Percentiles rank a stretch among this genome's conserved stretches.
phyloP scores from a whole-genome alignment of 2,797 vertebrate genomes.

The Trachurus trachurus region DNA sequence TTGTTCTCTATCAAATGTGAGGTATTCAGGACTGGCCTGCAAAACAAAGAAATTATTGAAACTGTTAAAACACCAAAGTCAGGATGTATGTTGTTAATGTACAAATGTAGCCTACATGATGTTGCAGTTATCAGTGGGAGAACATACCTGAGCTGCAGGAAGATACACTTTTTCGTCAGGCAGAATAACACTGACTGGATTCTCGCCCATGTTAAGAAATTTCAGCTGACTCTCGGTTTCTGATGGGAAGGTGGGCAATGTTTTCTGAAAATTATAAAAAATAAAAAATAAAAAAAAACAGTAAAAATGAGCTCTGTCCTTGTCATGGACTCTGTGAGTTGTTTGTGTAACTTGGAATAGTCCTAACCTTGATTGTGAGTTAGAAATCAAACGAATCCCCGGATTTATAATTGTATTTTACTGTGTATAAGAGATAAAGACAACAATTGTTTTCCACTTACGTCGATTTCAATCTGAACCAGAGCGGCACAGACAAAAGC shows the following conservation, averaged over 20 bases:
- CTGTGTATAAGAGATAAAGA: neutral
- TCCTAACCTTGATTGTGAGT: neutral
- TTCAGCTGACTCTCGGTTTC: slow-evolving; percentile 88
- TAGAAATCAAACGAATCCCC: neutral
- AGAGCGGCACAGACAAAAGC: slow-evolving; percentile 93
- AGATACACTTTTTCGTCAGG: slow-evolving; percentile 36
- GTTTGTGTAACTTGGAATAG: too few species aligned
- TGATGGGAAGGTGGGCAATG: slow-evolving; percentile 89
- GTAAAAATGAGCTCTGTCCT: neutral
- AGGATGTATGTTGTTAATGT: neutral
- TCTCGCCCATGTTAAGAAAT: slow-evolving; percentile 87
- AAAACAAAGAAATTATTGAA: slow-evolving; percentile 14
- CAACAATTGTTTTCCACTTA: slow-evolving; percentile 82
- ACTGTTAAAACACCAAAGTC: neutral
- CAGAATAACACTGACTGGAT: slow-evolving; percentile 61
- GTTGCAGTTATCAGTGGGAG: neutral
- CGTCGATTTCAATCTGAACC: slow-evolving; percentile 93
- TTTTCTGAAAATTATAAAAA: slow-evolving; percentile 85
- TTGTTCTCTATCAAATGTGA: slow-evolving; percentile 60
- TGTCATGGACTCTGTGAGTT: too few species aligned
- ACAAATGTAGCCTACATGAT: neutral
- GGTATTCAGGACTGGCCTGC: slow-evolving; percentile 78
- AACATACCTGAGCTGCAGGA: slow-evolving; percentile 68
- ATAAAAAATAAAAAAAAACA: neutral
- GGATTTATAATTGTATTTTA: neutral